Conservation (phyloP, 2,797 vertebrate genomes). For the Lagocephalus sceleratus region DNA sequence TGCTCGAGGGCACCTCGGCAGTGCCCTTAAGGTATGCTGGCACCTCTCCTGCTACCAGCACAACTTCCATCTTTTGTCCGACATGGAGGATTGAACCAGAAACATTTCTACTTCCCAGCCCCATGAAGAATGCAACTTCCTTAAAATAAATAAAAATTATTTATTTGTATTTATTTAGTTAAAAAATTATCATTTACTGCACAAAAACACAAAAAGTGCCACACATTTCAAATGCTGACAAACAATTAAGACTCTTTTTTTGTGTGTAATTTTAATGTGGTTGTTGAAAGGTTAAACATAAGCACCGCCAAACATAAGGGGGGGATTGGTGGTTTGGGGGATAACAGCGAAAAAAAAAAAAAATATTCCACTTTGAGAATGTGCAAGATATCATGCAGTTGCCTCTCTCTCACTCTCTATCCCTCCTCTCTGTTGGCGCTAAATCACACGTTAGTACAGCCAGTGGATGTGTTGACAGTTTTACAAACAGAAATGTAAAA, state of each 20-base stretch:
- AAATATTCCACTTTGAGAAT: slow-evolving; percentile 74
- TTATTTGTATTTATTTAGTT: too few species aligned
- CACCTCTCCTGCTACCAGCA: too few species aligned
- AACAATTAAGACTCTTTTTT: too few species aligned
- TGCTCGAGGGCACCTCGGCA: too few species aligned
- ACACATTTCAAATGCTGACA: too few species aligned
- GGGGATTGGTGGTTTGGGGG: slow-evolving; percentile 33
- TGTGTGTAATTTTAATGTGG: background rate
- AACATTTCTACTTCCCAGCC: too few species aligned
- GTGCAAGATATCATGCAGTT: slow-evolving; percentile 80
- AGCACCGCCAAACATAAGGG: slow-evolving; percentile 23
- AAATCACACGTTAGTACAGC: slow-evolving; percentile 82
- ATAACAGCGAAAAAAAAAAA: slow-evolving; percentile 62
- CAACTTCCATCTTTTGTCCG: too few species aligned
- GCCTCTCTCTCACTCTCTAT: slow-evolving; percentile 74
- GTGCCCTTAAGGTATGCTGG: too few species aligned
- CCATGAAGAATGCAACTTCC: background rate
- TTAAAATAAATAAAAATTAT: too few species aligned
- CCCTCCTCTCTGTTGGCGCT: slow-evolving; percentile 78
- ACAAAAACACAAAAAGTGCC: too few species aligned
- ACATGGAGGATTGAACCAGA: too few species aligned
- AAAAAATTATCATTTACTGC: too few species aligned
- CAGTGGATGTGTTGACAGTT: slow-evolving; percentile 82
- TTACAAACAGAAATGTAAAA: slow-evolving; percentile 83
- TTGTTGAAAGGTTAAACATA: slow-evolving; percentile 16